A percentile compares a stretch with the other conserved stretches of the same genome.
Conservation (phyloP, 2,888 invertebrate genomes). For the Archips crataeganus region DNA sequence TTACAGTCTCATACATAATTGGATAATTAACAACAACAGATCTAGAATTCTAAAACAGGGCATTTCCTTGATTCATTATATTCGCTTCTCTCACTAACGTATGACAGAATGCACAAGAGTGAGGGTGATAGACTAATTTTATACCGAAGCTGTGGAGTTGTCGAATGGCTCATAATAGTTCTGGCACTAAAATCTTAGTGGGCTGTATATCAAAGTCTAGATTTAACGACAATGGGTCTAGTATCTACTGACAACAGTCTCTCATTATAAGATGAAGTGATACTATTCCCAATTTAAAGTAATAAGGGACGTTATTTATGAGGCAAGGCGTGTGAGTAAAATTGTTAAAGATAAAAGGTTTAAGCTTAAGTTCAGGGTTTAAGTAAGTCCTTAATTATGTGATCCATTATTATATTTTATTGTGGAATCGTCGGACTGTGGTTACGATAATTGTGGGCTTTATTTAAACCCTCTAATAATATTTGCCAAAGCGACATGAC, state of each 20-base stretch:
- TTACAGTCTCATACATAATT: slow-evolving; percentile 6
- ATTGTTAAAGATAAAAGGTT: slow-evolving; percentile 27
- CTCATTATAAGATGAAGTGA: slow-evolving; percentile 38
- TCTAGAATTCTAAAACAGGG: slow-evolving; percentile 1
- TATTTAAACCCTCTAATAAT: neutral
- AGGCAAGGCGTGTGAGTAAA: slow-evolving; percentile 35
- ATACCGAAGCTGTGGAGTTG: neutral
- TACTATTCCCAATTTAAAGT: slow-evolving; percentile 40
- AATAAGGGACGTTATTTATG: slow-evolving; percentile 34
- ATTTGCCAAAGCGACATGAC: neutral
- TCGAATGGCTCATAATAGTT: slow-evolving; percentile 22
- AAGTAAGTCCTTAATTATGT: slow-evolving; percentile 22
- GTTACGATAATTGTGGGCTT: neutral
- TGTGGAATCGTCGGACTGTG: slow-evolving; percentile 3
- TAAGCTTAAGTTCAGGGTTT: slow-evolving; percentile 1
- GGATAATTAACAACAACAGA: slow-evolving; percentile 12
- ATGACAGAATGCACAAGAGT: slow-evolving; percentile 4
- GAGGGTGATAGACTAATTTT: slow-evolving; percentile 20
- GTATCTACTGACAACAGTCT: slow-evolving; percentile 28
- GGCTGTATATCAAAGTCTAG: slow-evolving; percentile 35
- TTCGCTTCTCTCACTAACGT: neutral
- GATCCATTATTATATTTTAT: slow-evolving; percentile 32
- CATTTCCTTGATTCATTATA: neutral
- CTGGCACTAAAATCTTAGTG: slow-evolving; percentile 25
- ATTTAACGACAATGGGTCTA: slow-evolving; percentile 34